Conservation (phyloP, 1,140 invertebrate genomes). For the Tyrophagus putrescentiae region DNA sequence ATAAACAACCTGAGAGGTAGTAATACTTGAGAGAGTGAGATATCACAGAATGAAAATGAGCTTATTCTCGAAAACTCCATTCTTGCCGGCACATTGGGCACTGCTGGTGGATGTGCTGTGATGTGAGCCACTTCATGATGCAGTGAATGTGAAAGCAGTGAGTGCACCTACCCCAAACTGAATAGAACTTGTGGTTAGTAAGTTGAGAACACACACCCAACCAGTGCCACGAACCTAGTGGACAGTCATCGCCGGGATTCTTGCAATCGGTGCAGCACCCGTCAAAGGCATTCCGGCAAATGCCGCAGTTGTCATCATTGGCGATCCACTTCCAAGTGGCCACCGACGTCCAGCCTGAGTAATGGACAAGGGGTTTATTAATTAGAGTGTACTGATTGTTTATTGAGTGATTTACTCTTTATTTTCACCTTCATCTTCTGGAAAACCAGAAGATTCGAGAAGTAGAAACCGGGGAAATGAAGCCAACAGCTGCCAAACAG, state of each 20-base stretch:
- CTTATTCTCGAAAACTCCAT: constrained; percentile 86
- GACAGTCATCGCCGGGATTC: constrained; percentile 93
- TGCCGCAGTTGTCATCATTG: constrained; percentile 97
- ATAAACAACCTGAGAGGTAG: not conserved
- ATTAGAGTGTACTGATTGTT: not conserved
- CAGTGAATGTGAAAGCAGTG: constrained; percentile 99
- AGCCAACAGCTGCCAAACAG: too few relatives aligned
- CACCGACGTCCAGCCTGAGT: constrained; percentile 75
- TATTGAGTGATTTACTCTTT: not conserved
- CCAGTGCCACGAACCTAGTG: constrained; percentile 46
- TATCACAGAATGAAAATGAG: constrained; percentile 1
- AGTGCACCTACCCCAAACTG: constrained; percentile 93
- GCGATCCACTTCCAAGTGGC: constrained; percentile 89
- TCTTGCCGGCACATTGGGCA: constrained; percentile 99
- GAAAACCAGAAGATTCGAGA: too few relatives aligned
- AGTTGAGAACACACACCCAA: not conserved
- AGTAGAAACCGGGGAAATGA: too few relatives aligned
- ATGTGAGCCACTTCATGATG: constrained; percentile 97
- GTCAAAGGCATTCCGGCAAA: constrained; percentile 97
- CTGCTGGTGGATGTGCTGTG: constrained; percentile 81
- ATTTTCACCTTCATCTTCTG: too few relatives aligned
- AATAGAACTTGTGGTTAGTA: constrained; percentile 29
- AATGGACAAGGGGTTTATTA: not conserved
- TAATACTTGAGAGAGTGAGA: too few relatives aligned
- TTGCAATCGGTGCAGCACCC: constrained; percentile 97